phyloP scores from a whole-genome alignment of 2,113 vertebrate species.

The Poeciliopsis retropinna region DNA sequence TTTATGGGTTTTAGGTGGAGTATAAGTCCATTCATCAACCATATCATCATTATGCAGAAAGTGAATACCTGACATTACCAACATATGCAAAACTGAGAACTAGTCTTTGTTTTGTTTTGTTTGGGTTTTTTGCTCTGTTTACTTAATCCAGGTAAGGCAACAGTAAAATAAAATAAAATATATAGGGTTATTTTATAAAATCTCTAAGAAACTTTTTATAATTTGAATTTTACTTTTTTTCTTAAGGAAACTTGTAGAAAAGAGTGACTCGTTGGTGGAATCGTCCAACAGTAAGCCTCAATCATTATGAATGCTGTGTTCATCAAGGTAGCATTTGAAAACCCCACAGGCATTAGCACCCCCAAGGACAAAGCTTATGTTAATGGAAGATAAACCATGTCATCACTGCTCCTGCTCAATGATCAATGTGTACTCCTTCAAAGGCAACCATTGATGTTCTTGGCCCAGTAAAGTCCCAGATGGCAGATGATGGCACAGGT shows the following conservation, averaged over 20 bases:
- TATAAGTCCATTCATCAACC: too few relatives aligned
- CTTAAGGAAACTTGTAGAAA: neutral
- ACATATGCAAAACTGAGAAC: too few relatives aligned
- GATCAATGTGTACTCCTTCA: slow-evolving; percentile 29
- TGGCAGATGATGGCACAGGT: slow-evolving; percentile 35
- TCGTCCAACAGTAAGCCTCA: neutral
- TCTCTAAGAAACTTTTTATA: neutral
- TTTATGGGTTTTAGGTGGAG: too few relatives aligned
- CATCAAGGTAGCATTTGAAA: slow-evolving; percentile 33
- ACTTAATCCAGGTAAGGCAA: too few relatives aligned
- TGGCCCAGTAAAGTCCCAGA: slow-evolving; percentile 34
- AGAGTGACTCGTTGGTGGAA: neutral
- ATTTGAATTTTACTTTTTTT: neutral
- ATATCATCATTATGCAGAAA: too few relatives aligned
- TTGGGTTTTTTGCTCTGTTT: too few relatives aligned
- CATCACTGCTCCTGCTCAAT: slow-evolving; percentile 16
- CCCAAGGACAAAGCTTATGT: slow-evolving; percentile 25
- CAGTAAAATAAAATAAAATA: too few relatives aligned
- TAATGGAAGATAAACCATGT: slow-evolving; percentile 31
- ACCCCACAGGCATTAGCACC: slow-evolving; percentile 38
- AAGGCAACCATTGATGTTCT: slow-evolving; percentile 39
- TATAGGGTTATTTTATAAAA: neutral
- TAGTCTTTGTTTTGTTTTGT: too few relatives aligned
- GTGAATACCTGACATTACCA: too few relatives aligned
- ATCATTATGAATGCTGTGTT: slow-evolving; percentile 41